A percentile compares a stretch with the other conserved stretches of the same genome.
These are phyloP conservation scores for Oncorhynchus tshawytscha DNA, from an alignment of 2,113 vertebrate species.

Conservation along the genomic window DNA sequence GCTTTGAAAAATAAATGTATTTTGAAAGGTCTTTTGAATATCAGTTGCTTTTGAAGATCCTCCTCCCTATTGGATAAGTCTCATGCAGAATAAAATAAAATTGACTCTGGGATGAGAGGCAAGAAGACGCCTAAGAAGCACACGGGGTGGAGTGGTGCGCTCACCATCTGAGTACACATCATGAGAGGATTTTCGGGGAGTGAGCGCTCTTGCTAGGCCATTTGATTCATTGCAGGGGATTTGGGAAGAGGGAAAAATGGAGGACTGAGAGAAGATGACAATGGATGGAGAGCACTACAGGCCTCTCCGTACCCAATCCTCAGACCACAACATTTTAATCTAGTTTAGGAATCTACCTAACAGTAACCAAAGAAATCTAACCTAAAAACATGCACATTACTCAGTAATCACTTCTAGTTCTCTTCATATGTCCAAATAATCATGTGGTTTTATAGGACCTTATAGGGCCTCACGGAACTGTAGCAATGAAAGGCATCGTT, in stretches of 20 bases:
- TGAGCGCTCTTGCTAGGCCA: not conserved
- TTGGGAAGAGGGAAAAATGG: not conserved
- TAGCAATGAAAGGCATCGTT: too few species aligned
- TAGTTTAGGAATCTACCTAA: not conserved
- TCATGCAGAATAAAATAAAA: not conserved
- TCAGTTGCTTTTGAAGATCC: not conserved
- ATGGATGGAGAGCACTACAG: not conserved
- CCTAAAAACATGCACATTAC: not conserved
- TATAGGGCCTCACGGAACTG: too few species aligned
- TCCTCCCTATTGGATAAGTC: not conserved
- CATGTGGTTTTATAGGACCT: not conserved
- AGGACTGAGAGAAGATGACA: not conserved
- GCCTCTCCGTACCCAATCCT: not conserved
- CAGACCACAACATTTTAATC: not conserved
- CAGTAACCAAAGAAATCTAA: constrained; percentile 10
- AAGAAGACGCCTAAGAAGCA: not conserved
- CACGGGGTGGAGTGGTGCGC: not conserved
- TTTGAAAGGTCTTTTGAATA: not conserved
- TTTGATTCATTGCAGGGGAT: not conserved
- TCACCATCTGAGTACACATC: not conserved
- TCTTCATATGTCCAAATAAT: not conserved
- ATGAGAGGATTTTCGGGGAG: not conserved
- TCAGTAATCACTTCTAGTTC: not conserved
- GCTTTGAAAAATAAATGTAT: not conserved
- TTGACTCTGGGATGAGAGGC: not conserved